Evolutionary conservation across 2,888 invertebrate genomes (phyloP), one percentile per base, ranked within the genome.

Genomic region (Arrhopalites spinosus): DNA sequence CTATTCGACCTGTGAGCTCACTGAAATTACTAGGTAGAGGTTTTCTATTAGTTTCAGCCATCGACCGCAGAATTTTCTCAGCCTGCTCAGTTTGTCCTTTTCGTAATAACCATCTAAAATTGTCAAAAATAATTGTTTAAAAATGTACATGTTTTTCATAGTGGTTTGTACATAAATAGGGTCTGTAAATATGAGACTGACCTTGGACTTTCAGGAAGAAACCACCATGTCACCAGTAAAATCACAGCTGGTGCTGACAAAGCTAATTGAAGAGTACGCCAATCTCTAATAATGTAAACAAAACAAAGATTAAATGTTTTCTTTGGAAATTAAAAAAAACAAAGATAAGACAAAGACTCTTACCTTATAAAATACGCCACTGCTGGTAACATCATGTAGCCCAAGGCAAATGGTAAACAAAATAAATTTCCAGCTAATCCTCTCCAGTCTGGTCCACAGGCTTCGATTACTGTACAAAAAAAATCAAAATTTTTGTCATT

Each of bases 391-490:
- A 74, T 47, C 80, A 81, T 81, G 71, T 81, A 75, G 25, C 80
- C 81, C 0, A 78, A 25, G 5, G 81, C 81, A 69, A 81, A 81
- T 11, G 79, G 81, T 7, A 81, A 53, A 61, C 80, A 81, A 59
- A 79, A 80, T n/a, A 80, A 69, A 71, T 80, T 80, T 23, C 81
- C 81, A 29, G 78, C 79, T 36, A 79, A 53, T 61, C 80, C 81
- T 45, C 81, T 68, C 79, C 79, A 80, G 23, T 61, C 74, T 20
- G 78, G 77, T 3, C 79, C 79, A 17, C 79, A 59, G 13, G 73
- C 68, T 77, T 81, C 81, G 36, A 81, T 74, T 1, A 77, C 81
- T 80, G 66, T 15, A 75, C 36, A 23, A 17, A 30, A 72, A 67
- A 67, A 66, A 66, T 3, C 8, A 30, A 50, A 53, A 45, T 63